Percentiles rank a stretch among this genome's conserved stretches.
These are phyloP conservation scores for Xiphorhynchus erythropygius DNA, from an alignment of 2,797 vertebrate species.

Conservation along the genomic window DNA sequence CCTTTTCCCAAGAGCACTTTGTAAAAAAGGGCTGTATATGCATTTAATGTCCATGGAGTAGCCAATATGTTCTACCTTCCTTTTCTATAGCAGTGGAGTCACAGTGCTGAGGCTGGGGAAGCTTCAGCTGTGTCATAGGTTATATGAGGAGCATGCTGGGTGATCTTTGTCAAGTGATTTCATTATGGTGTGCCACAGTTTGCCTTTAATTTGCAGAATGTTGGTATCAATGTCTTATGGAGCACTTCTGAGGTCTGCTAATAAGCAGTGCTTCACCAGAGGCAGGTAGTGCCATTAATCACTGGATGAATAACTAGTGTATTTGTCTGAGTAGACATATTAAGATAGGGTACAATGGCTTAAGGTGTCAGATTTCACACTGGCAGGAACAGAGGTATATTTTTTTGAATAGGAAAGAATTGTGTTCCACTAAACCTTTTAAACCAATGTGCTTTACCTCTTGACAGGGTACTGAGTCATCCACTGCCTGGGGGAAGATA, in stretches of 20 bases:
- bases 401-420: conserved; percentile 38
- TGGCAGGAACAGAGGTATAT: neutral
- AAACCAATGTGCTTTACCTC: conserved; percentile 54
- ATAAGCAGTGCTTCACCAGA: neutral
- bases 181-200: neutral
- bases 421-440: conserved; percentile 26
- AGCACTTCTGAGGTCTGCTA: neutral
- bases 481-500: conserved; percentile 18
- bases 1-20: neutral
- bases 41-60: neutral
- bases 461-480: conserved; percentile 53
- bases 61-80: neutral
- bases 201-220: neutral
- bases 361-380: neutral
- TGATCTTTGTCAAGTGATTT: neutral
- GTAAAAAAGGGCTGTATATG: neutral
- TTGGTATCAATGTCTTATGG: neutral
- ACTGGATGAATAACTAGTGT: neutral
- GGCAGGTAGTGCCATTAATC: neutral
- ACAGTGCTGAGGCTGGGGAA: neutral
- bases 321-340: neutral
- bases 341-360: neutral
- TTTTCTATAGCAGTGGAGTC: neutral
- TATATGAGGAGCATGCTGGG: neutral
- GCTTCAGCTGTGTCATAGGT: neutral